Percentiles rank a stretch among this genome's conserved stretches.
Conservation (phyloP, 2,888 invertebrate genomes). For the Pseudoips prasinana region DNA sequence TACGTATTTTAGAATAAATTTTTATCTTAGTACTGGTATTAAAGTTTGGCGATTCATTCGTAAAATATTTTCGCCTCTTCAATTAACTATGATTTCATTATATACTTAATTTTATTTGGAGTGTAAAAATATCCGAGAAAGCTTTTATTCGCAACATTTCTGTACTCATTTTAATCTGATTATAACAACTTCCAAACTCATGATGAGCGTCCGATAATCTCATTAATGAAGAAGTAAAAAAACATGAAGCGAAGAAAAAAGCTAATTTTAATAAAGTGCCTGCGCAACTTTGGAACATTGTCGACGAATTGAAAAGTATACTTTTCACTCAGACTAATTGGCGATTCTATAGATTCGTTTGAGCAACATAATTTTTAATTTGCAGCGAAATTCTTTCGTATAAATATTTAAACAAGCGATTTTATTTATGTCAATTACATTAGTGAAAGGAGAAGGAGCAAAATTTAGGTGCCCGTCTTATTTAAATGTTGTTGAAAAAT, state of each 20-base stretch:
- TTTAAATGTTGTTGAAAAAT: too few relatives aligned
- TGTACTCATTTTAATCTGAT: conserved; percentile 13
- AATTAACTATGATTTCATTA: too few relatives aligned
- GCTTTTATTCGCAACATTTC: background rate
- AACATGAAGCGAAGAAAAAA: conserved; percentile 31
- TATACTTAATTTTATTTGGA: too few relatives aligned
- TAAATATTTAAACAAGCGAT: too few relatives aligned
- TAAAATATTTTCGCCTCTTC: too few relatives aligned
- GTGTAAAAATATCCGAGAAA: too few relatives aligned
- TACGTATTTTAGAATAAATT: too few relatives aligned
- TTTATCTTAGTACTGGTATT: too few relatives aligned
- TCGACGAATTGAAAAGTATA: conserved; percentile 46
- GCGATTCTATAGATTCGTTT: conserved; percentile 27
- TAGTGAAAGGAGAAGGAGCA: too few relatives aligned
- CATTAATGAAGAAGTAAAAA: conserved; percentile 36
- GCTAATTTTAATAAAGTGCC: conserved; percentile 51
- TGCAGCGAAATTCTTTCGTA: conserved; percentile 1
- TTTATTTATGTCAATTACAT: too few relatives aligned
- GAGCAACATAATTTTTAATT: conserved; percentile 17
- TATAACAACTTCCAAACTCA: conserved; percentile 9
- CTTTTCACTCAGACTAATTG: conserved; percentile 51
- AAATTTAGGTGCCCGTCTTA: too few relatives aligned
- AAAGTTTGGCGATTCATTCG: too few relatives aligned
- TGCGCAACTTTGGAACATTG: conserved; percentile 34
- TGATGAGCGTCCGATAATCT: conserved; percentile 38